phyloP scores from a whole-genome alignment of 2,797 vertebrate genomes.

The Pangasius macronema region DNA sequence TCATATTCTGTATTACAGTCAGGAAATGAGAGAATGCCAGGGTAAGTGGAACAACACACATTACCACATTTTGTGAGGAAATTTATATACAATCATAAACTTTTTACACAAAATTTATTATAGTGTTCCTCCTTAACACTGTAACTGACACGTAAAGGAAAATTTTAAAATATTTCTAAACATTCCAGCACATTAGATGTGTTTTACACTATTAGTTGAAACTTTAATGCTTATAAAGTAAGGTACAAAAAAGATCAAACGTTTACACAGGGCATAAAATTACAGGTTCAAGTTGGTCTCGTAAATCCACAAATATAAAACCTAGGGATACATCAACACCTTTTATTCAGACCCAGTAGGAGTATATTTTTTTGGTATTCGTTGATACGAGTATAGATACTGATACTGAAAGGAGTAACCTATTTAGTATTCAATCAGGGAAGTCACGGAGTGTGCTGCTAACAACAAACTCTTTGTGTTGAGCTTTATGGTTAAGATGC shows the following conservation, averaged over 20 bases:
- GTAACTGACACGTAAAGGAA: not conserved
- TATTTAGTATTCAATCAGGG: not conserved
- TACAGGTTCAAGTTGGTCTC: not conserved
- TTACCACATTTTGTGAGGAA: conserved; percentile 3
- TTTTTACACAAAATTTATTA: not conserved
- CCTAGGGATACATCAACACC: not conserved
- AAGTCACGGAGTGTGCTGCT: not conserved
- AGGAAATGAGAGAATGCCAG: conserved; percentile 1
- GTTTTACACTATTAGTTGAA: not conserved
- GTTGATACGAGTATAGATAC: not conserved
- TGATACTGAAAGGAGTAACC: not conserved
- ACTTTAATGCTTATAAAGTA: not conserved
- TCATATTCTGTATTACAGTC: conserved; percentile 1
- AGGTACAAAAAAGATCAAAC: not conserved
- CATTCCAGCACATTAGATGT: not conserved
- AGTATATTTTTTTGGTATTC: not conserved
- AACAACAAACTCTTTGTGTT: not conserved
- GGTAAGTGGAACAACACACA: conserved; percentile 1
- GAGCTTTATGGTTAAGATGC: not conserved
- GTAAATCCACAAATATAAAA: conserved; percentile 5
- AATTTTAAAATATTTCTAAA: not conserved
- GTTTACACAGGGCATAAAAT: not conserved
- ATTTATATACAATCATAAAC: not conserved
- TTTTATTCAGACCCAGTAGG: not conserved
- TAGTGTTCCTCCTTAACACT: not conserved